Evolutionary conservation across 2,797 vertebrate species (phyloP), one percentile per base, ranked within the genome.

Genomic region (Sebastes itinus): DNA sequence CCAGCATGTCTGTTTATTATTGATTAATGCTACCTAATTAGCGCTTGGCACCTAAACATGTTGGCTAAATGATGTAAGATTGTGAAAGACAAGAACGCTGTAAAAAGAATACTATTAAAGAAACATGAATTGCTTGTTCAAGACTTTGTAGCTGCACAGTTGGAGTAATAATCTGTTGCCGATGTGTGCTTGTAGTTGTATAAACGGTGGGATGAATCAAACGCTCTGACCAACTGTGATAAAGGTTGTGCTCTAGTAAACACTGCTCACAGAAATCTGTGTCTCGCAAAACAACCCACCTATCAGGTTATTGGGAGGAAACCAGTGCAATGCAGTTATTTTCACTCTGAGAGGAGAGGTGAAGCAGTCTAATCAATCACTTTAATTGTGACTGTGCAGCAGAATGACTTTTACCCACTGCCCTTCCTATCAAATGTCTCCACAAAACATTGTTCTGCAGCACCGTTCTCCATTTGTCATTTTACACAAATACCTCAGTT

Each of bases 11-110:
- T 83, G 85, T 87, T 94, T 87, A 85, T 90, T 82, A 88, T 90
- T 91, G 90, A 90, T 91, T 87, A 68, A 87, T 83, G 71, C 80
- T 74, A 64, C 79, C 80, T 91, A 88, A 90, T 94, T 93, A 93
- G 88, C 4, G 6, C 73, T 78, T 58, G 75, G 63, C 85, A 81
- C 80, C 60, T 66, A 79, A 80, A 83, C 64, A 38, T 75, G 81
- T 82, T 79, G 68, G 68, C 76, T 88, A 90, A 89, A 80, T 92
- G 88, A 92, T 88, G 90, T 76, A 92, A 92, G 75, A 72, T 77
- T 76, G 84, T 87, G 91, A 92, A 93, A 92, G 89, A 81, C 81
- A 81, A 77, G 56, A 89, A 85, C 25, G 72, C 75, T 74, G 38
- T 72, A 58, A 72, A 82, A 86, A 62, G 42, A 73, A 84, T 56